Evolutionary conservation across 2,888 invertebrate species (phyloP).

Genomic region (Campoplex nolae): DNA sequence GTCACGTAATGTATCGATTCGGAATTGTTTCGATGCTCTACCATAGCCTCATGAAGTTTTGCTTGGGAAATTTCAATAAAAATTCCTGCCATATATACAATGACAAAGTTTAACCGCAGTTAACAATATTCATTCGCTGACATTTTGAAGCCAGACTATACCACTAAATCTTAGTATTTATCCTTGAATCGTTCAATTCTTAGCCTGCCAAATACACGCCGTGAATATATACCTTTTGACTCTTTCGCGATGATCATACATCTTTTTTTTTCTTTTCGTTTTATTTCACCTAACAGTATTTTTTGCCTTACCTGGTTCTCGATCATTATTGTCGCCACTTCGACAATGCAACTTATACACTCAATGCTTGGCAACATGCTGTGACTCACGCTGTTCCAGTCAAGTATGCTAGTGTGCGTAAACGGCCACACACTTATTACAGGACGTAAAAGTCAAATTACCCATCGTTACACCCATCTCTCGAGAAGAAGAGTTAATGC

Average conservation of each 20-base stretch:
- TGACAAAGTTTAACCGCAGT: too few relatives aligned
- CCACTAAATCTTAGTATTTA: too few relatives aligned
- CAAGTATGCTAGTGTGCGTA: constrained; percentile 75
- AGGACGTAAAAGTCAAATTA: constrained; percentile 81
- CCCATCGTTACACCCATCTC: constrained; percentile 63
- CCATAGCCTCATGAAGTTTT: background rate
- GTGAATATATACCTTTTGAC: too few relatives aligned
- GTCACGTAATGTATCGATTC: constrained; percentile 1
- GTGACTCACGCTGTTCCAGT: constrained; percentile 67
- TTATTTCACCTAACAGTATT: background rate
- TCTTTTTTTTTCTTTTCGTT: background rate
- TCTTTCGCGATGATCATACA: background rate
- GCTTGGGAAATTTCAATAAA: background rate
- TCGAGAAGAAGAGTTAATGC: constrained; percentile 54
- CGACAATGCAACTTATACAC: constrained; percentile 39
- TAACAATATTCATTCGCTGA: background rate
- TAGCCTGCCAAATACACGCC: too few relatives aligned
- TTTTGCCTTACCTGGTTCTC: background rate
- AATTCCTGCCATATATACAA: background rate
- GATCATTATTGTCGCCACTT: constrained; percentile 35
- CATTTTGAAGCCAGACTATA: background rate
- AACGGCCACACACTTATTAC: constrained; percentile 80
- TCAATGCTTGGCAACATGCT: constrained; percentile 34
- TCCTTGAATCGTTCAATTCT: background rate
- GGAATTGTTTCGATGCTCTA: background rate